Evolutionary conservation across 2,888 invertebrate species (phyloP).

Genomic region (Phania funesta): DNA sequence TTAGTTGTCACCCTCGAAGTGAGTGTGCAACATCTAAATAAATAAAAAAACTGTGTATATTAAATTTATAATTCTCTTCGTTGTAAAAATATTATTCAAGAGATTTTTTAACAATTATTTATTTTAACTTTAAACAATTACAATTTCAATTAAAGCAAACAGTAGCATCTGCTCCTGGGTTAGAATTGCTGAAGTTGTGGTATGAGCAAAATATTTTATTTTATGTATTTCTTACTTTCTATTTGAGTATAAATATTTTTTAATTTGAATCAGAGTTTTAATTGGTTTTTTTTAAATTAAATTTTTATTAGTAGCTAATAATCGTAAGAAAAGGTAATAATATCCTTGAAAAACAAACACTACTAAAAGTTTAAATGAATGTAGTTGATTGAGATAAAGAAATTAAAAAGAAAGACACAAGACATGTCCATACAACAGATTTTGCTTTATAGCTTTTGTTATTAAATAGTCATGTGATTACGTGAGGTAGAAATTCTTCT

Average conservation of each 20-base stretch:
- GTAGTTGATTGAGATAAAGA: neutral
- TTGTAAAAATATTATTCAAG: neutral
- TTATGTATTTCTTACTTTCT: neutral
- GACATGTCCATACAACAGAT: no score
- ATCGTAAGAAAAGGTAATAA: neutral
- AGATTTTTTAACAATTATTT: neutral
- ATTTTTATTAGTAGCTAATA: neutral
- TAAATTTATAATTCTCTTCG: neutral
- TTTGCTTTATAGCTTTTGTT: no score
- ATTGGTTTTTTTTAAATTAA: conserved; percentile 9
- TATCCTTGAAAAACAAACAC: neutral
- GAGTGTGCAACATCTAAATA: no score
- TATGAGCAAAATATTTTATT: neutral
- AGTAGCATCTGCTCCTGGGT: neutral
- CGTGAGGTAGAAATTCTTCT: no score
- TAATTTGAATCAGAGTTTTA: neutral
- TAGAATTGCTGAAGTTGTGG: conserved; percentile 11
- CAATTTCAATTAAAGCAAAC: conserved; percentile 19
- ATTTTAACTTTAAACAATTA: conserved; percentile 12
- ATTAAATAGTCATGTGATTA: no score
- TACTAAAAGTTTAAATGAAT: neutral
- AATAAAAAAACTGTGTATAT: neutral
- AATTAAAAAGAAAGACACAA: no score
- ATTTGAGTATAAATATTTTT: neutral
- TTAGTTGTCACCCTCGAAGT: no score